Conservation (phyloP, 2,113 vertebrate species). For the Mus musculus region GRCm39 chr8:47794501-47795000, state of each 20-base stretch:
- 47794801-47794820: slow-evolving; percentile 47
- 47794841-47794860: background rate
- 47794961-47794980: background rate
- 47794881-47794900: background rate
- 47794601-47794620: background rate
- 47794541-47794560: background rate
- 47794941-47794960: fast-evolving
- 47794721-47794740: slow-evolving; percentile 43
- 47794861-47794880: slow-evolving; percentile 33
- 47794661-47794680: slow-evolving; percentile 52
- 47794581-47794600: background rate
- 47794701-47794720: slow-evolving; percentile 59
- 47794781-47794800: slow-evolving; percentile 16
- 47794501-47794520: background rate
- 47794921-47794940: background rate
- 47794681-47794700: slow-evolving; percentile 64
- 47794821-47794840: slow-evolving; percentile 35
- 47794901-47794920: background rate
- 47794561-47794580: slow-evolving; percentile 56
- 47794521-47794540: slow-evolving; percentile 53
- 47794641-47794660: slow-evolving; percentile 62
- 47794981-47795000: background rate
- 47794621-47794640: background rate
- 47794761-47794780: slow-evolving; percentile 56
- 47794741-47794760: slow-evolving; percentile 50